A percentile compares a stretch with the other conserved stretches of the same genome.
Conservation (phyloP, 2,113 vertebrate species). For the Labeo catla region DNA sequence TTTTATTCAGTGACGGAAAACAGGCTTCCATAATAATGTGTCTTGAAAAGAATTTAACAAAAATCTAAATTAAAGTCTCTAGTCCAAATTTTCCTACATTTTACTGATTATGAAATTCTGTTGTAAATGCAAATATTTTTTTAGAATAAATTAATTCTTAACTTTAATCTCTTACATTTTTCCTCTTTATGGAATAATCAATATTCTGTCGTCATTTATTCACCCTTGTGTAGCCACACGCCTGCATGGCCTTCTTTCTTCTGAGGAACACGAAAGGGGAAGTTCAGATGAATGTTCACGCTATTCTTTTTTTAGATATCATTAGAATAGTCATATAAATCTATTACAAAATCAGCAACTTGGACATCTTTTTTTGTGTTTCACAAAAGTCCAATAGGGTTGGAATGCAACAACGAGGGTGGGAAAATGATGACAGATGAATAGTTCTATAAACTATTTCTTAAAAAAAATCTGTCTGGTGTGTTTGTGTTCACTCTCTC, state of each 20-base stretch:
- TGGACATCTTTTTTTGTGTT: neutral
- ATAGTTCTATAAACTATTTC: neutral
- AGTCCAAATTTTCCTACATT: neutral
- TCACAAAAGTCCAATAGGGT: neutral
- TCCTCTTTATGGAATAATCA: too few relatives aligned
- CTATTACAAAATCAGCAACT: too few relatives aligned
- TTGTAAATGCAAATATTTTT: too few relatives aligned
- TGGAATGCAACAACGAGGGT: neutral
- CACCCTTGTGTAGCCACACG: neutral
- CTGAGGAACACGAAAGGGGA: too few relatives aligned
- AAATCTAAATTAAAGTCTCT: neutral
- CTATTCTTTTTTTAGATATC: too few relatives aligned
- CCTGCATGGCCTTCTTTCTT: too few relatives aligned
- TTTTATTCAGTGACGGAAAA: too few relatives aligned
- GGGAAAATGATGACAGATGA: neutral
- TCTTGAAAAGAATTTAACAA: neutral
- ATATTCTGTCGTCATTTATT: neutral
- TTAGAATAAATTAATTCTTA: too few relatives aligned
- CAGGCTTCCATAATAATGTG: neutral
- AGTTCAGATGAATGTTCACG: too few relatives aligned
- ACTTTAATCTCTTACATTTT: too few relatives aligned
- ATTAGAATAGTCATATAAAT: too few relatives aligned
- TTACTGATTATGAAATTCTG: too few relatives aligned
- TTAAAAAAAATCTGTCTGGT: neutral
- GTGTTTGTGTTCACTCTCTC: neutral